Base-by-base conservation (phyloP, 2,888 invertebrate species). In the Hipparchia sbordonii region DNA sequence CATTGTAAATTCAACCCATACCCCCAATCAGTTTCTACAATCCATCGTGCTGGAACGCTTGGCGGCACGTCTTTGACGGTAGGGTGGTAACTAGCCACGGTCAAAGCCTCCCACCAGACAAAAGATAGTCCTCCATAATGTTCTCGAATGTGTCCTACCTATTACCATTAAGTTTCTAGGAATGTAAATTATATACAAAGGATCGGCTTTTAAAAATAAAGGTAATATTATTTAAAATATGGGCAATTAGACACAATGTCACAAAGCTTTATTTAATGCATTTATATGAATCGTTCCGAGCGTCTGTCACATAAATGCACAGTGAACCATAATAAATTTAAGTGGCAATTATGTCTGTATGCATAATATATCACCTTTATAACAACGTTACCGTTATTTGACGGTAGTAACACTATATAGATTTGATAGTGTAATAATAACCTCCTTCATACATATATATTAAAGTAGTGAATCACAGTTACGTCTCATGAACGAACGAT, bases 261-360 rank as follows among this genome's bases (percentile, higher is more conserved):
- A 52, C 33, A 52, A 52, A 33, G 65, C 52, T 51, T 51, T 65
- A 63, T 63, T 51, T 23, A 63, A 63, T 63, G 51, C 63, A 63
- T 51, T 63, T 48, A 39, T 39, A 63, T 63, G 65, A 52, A 52
- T 52, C 65, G 33, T 33, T 52, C 52, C 65, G 51, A 52, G 65
- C 65, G 33, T 23, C 33, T 65, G 65, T 65, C 65, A 65, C 12
- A 65, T 65, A 65, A 65, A 51, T 65, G 65, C 65, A 65, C 52
- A 52, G 65, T 63, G 63, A 65, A 51, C 65, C 65, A 65, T 65
- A 65, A 65, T 51, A 23, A 23, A 51, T 65, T 65, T 65, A 65
- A 65, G 65, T 65, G 65, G 65, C 65, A 12, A 65, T 65, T 65
- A 65, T 12, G 23, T 52, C 51, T 33, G 65, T 51, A 65, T 65